A percentile compares a stretch with the other conserved stretches of the same genome.
Evolutionary conservation across 2,113 vertebrate genomes (phyloP).

Genomic region (Steatornis caripensis): DNA sequence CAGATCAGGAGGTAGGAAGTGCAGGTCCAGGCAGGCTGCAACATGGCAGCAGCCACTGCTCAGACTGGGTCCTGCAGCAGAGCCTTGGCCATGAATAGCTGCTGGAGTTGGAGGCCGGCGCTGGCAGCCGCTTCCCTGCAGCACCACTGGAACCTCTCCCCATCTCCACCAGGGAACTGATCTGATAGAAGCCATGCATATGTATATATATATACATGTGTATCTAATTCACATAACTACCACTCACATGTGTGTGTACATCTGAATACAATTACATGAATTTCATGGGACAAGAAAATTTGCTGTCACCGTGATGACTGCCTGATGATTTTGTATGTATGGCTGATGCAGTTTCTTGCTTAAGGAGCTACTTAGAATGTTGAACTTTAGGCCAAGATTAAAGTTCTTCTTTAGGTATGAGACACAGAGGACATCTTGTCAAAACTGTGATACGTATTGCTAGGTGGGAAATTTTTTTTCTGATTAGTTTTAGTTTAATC

Average conservation of each 20-base stretch:
- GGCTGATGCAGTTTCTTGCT: neutral
- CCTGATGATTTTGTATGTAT: neutral
- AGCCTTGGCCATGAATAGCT: accelerated
- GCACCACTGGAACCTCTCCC: neutral
- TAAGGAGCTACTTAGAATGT: neutral
- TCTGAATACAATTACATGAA: neutral
- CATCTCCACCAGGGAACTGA: accelerated
- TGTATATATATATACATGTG: accelerated
- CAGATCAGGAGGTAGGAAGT: accelerated
- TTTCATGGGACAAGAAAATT: neutral
- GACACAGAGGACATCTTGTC: neutral
- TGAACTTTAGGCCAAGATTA: neutral
- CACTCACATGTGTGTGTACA: too few species aligned
- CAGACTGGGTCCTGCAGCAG: accelerated
- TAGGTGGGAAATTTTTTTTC: neutral
- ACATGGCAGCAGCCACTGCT: accelerated
- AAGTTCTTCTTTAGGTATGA: neutral
- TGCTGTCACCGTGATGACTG: neutral
- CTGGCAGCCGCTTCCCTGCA: too few species aligned
- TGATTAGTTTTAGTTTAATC: neutral
- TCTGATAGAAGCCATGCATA: neutral
- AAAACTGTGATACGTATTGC: neutral
- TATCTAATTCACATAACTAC: neutral
- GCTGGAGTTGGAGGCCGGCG: accelerated
- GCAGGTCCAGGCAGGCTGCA: accelerated